A percentile compares a stretch with the other conserved stretches of the same genome.
Evolutionary conservation across 2,888 invertebrate species (phyloP).

Genomic region (Philonicus albiceps): DNA sequence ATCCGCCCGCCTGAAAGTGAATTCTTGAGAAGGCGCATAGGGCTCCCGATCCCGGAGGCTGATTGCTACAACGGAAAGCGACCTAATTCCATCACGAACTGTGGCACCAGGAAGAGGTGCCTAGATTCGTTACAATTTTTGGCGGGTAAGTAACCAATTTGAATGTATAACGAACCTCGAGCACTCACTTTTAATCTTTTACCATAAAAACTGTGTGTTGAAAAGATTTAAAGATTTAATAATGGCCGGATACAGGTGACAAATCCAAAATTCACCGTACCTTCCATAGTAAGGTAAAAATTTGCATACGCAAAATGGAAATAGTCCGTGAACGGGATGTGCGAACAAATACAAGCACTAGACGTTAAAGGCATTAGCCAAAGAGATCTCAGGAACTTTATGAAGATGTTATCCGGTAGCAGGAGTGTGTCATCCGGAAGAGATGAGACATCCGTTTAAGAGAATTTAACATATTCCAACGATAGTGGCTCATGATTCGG

Average conservation of each 20-base stretch:
- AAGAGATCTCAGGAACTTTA: background rate
- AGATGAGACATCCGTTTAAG: background rate
- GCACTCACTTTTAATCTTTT: slow-evolving; percentile 8
- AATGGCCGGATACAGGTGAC: slow-evolving; percentile 8
- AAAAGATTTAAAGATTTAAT: slow-evolving; percentile 40
- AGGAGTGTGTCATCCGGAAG: background rate
- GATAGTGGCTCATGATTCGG: background rate
- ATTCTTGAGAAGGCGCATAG: background rate
- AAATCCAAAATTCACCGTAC: slow-evolving; percentile 1
- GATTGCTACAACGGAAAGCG: background rate
- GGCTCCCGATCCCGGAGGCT: background rate
- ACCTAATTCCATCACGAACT: slow-evolving; percentile 9
- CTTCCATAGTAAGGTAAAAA: background rate
- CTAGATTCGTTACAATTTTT: slow-evolving; percentile 1
- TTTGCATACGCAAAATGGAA: slow-evolving; percentile 38
- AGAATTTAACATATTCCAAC: background rate
- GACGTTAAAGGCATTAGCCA: slow-evolving; percentile 9
- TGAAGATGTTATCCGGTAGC: background rate
- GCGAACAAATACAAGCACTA: background rate
- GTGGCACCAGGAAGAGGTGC: background rate
- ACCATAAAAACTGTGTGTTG: slow-evolving; percentile 17
- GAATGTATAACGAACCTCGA: slow-evolving; percentile 24
- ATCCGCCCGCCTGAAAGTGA: background rate
- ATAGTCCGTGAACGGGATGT: background rate
- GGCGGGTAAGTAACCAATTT: slow-evolving; percentile 28